Conservation (phyloP, 1,140 invertebrate species). For the Latrodectus geometricus region DNA sequence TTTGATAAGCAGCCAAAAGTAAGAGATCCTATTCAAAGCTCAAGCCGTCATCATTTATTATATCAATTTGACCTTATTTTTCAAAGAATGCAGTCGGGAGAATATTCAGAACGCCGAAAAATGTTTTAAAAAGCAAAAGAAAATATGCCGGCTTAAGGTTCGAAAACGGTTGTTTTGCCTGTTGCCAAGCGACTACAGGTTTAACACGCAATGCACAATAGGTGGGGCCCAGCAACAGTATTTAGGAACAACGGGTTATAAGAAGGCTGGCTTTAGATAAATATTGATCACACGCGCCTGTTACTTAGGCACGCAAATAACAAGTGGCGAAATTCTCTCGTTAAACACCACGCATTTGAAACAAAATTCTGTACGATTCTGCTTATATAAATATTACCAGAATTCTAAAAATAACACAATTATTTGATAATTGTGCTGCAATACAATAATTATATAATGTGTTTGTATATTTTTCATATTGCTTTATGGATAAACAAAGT, state of each 20-base stretch:
- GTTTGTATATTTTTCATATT: no score
- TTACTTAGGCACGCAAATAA: not conserved
- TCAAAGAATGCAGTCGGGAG: not conserved
- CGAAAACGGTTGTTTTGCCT: not conserved
- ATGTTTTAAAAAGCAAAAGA: not conserved
- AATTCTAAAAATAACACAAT: no score
- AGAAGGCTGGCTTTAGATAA: not conserved
- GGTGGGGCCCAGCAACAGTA: not conserved
- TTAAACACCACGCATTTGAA: no score
- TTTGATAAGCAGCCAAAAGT: not conserved
- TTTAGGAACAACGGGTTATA: not conserved
- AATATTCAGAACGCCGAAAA: not conserved
- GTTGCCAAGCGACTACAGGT: constrained; percentile 9
- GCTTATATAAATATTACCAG: no score
- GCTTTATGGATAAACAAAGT: no score
- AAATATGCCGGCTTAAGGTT: not conserved
- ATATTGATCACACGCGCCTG: constrained; percentile 2
- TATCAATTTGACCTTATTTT: not conserved
- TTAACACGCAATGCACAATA: constrained; percentile 5
- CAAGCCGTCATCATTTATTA: not conserved
- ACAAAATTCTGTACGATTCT: no score
- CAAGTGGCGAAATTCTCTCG: not conserved
- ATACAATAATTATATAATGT: no score
- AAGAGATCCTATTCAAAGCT: not conserved
- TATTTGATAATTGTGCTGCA: no score